Evolutionary conservation across 2,113 vertebrate species (phyloP), one percentile per base, ranked within the genome.

Genomic region (Rhegmatorhina hoffmannsi): DNA sequence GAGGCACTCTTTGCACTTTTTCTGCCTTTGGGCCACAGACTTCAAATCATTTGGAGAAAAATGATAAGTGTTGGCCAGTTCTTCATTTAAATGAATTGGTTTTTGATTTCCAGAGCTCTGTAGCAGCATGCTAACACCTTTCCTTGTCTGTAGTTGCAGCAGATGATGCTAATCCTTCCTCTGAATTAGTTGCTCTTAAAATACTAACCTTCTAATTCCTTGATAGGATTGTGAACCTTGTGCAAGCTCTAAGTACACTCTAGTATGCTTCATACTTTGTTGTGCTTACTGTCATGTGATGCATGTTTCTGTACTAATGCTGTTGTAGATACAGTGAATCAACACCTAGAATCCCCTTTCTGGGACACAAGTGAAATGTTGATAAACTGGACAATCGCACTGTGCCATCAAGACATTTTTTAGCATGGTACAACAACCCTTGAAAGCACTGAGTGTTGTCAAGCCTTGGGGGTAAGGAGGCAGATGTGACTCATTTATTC

Each of bases 81-180:
- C 75, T 92, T 95, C 21, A 44, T 92, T 79, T 78, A 97, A 97
- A 97, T 98, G 97, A 98, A 98, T 98, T 98, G 97, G 97, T 98
- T 98, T 97, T 96, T 90, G 88, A 74, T 94, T 95, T 97, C 76
- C 40, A 63, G 46, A 69, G 50, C 92, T 97, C 80, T 87, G 79
- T 93, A 90, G 90, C 77, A 88, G 87, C 29, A 25, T 72, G 36
- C 95, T 97, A 97, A 97, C 83, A 59, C 52, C 74, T 58, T 72
- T 94, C 81, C 72, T 84, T 49, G 44, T 88, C 82, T 43, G 3
- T 87, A 92, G 81, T 92, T 94, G 73, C 46, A 73, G 46, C 63
- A 89, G 70, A 56, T 60, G 20, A 76, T 82, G 69, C 86, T 96
- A 93, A 92, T 94, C 79, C 77, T 91, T 92, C 64, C 64, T 84